These are phyloP conservation scores for Eudyptes chrysolophus DNA, from an alignment of 2,113 vertebrate genomes.

Conservation along the genomic window DNA sequence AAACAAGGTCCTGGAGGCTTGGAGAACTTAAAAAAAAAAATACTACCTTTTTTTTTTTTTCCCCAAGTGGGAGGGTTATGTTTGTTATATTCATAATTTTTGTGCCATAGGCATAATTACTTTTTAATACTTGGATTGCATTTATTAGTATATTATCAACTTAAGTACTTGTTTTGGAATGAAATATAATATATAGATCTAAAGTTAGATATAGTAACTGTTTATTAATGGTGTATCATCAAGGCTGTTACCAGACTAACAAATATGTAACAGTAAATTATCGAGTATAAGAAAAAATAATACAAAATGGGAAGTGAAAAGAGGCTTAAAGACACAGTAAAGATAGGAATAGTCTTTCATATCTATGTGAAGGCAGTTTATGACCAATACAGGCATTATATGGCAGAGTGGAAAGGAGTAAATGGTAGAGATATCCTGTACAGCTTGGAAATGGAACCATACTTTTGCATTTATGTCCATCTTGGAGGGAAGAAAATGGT, in stretches of 20 bases:
- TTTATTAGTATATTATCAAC: background rate
- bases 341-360: background rate
- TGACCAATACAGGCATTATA: background rate
- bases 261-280: background rate
- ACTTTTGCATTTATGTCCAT: background rate
- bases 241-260: background rate
- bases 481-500: background rate
- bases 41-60: too few relatives aligned
- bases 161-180: background rate
- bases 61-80: background rate
- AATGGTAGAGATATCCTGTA: background rate
- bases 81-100: background rate
- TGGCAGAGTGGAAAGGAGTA: background rate
- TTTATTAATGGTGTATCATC: background rate
- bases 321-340: background rate
- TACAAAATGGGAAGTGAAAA: background rate
- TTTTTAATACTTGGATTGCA: background rate
- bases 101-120: background rate
- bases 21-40: background rate
- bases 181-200: background rate
- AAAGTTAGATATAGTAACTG: background rate
- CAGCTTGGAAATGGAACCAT: background rate
- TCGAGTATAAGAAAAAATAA: background rate
- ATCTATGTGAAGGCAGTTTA: background rate
- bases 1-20: background rate